phyloP scores from a whole-genome alignment of 2,797 vertebrate genomes.

The Hyperoplus immaculatus region DNA sequence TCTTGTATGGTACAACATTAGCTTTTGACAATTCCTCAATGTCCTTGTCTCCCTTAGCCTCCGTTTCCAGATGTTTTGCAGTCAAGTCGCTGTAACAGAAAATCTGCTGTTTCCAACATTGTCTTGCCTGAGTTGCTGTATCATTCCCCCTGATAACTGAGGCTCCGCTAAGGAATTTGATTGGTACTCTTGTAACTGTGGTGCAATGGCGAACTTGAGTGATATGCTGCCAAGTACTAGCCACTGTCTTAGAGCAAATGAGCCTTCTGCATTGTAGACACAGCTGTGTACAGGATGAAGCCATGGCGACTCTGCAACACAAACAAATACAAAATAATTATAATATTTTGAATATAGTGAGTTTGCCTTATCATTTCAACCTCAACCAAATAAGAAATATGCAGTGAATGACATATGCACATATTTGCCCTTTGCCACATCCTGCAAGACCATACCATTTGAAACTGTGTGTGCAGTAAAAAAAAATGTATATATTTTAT shows the following conservation, averaged over 20 bases:
- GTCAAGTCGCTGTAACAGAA: constrained; percentile 46
- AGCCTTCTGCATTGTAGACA: constrained; percentile 72
- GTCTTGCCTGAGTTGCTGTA: constrained; percentile 13
- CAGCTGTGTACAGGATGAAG: constrained; percentile 58
- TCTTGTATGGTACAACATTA: constrained; percentile 25
- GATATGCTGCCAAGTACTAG: constrained; percentile 21
- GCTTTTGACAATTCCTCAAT: constrained; percentile 31
- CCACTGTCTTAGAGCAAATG: constrained; percentile 48
- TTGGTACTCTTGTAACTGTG: not conserved
- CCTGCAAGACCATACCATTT: not conserved
- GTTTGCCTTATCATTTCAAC: not conserved
- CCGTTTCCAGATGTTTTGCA: constrained; percentile 49
- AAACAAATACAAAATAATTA: not conserved
- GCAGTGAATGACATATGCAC: constrained; percentile 3
- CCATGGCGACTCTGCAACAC: constrained; percentile 66
- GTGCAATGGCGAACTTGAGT: constrained; percentile 17
- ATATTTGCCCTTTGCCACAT: not conserved
- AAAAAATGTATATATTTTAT: too few relatives aligned
- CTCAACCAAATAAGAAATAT: not conserved
- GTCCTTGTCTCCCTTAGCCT: constrained; percentile 19
- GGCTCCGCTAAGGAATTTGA: constrained; percentile 10
- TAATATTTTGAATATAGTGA: not conserved
- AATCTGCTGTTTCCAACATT: constrained; percentile 46
- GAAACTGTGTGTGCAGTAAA: not conserved
- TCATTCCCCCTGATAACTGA: constrained; percentile 6